A percentile compares a stretch with the other conserved stretches of the same genome.
Evolutionary conservation across 2,888 invertebrate genomes (phyloP).

Genomic region (Sesamia inferens): DNA sequence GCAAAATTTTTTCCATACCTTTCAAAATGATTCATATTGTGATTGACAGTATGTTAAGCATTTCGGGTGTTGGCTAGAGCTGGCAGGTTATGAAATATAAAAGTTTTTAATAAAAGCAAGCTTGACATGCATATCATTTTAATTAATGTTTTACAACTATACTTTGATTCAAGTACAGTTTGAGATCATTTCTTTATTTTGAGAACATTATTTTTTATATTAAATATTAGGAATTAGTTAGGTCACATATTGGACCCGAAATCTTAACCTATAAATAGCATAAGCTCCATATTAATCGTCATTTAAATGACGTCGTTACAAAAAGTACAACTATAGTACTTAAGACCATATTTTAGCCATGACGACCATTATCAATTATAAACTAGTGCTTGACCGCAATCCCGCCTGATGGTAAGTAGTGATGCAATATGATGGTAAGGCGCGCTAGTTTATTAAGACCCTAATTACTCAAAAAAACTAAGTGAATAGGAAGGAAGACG

Average conservation of each 20-base stretch:
- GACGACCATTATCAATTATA: no score
- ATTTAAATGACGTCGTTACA: neutral
- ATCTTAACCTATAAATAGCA: neutral
- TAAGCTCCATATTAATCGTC: neutral
- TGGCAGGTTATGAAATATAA: neutral
- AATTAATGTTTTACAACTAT: neutral
- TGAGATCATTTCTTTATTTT: constrained; percentile 1
- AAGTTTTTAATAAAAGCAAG: neutral
- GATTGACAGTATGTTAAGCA: neutral
- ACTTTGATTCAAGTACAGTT: neutral
- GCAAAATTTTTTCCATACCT: neutral
- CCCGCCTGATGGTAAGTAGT: no score
- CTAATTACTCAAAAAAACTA: no score
- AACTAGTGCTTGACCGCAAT: no score
- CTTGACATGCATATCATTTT: neutral
- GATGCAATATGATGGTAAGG: no score
- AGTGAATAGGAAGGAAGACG: no score
- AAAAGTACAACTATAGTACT: neutral
- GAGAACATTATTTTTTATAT: neutral
- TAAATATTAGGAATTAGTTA: neutral
- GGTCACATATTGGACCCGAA: neutral
- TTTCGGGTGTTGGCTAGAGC: neutral
- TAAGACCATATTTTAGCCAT: no score
- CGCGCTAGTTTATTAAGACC: no score
- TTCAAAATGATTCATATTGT: neutral